A percentile compares a stretch with the other conserved stretches of the same genome.
phyloP scores from a whole-genome alignment of 2,797 vertebrate species.

The Schizopygopsis pylzovi region DNA sequence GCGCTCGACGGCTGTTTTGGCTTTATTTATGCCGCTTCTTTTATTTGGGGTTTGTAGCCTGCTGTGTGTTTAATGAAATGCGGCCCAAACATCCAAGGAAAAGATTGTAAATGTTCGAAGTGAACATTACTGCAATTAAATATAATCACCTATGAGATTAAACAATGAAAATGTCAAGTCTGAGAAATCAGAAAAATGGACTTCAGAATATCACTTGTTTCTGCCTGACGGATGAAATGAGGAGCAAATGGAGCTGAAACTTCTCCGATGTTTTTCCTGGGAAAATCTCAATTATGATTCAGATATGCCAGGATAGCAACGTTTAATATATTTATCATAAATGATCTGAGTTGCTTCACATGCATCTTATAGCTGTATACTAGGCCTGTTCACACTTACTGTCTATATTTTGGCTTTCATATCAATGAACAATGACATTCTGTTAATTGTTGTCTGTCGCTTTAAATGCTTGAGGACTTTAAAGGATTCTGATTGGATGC shows the following conservation, averaged over 20 bases:
- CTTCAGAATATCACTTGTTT: neutral
- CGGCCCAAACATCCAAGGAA: slow-evolving; percentile 17
- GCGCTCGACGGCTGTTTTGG: slow-evolving; percentile 53
- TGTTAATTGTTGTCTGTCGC: neutral
- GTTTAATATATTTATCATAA: neutral
- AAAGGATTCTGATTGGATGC: neutral
- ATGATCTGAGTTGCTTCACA: neutral
- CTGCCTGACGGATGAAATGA: neutral
- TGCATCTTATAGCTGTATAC: neutral
- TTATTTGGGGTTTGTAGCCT: neutral
- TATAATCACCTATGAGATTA: slow-evolving; percentile 19
- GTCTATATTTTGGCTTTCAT: neutral
- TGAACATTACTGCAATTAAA: slow-evolving; percentile 2
- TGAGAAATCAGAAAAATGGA: neutral
- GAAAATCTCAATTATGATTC: neutral
- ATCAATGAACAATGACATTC: neutral
- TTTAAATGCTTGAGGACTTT: neutral
- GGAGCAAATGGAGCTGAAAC: neutral
- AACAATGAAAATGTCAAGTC: slow-evolving; percentile 6
- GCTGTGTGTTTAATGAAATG: slow-evolving; percentile 38
- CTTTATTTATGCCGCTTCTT: slow-evolving; percentile 29
- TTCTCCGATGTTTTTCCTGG: neutral
- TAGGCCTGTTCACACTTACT: neutral
- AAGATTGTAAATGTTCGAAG: slow-evolving; percentile 15
- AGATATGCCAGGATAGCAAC: neutral